phyloP scores from a whole-genome alignment of 2,888 invertebrate species.

The Agrilus biguttatus region DNA sequence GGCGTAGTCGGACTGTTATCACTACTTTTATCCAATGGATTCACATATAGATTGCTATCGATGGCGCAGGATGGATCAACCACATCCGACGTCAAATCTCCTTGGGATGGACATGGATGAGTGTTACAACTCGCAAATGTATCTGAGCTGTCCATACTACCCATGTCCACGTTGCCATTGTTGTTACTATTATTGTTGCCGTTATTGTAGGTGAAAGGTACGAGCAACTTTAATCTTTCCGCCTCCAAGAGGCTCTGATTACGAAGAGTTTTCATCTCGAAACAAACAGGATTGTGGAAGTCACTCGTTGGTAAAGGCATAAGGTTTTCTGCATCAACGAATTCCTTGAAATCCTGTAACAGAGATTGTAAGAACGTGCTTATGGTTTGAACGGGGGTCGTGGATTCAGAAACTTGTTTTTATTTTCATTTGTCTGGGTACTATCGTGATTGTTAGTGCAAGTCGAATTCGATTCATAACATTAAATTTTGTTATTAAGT shows the following conservation, averaged over 20 bases:
- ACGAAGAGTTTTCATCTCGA: conserved; percentile 59
- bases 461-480: too few species aligned
- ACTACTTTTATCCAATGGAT: conserved; percentile 59
- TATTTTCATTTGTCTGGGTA: too few species aligned
- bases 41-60: conserved; percentile 77
- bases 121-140: conserved; percentile 95
- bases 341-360: conserved; percentile 73
- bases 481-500: too few species aligned
- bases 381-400: too few species aligned
- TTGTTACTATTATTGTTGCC: conserved; percentile 18
- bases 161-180: conserved; percentile 34
- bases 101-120: conserved; percentile 77
- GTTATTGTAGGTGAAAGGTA: conserved; percentile 7
- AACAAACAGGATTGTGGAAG: conserved; percentile 67
- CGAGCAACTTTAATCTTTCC: conserved; percentile 14
- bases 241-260: conserved; percentile 29
- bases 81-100: conserved; percentile 33
- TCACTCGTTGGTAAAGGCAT: conserved; percentile 78
- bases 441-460: too few species aligned
- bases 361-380: background rate
- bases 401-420: too few species aligned
- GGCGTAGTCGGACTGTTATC: conserved; percentile 31
- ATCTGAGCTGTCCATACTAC: conserved; percentile 66
- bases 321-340: conserved; percentile 78
- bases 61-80: conserved; percentile 27